Evolutionary conservation across 2,113 vertebrate species (phyloP), one percentile per base, ranked within the genome.

Genomic region (Hucho hucho): DNA sequence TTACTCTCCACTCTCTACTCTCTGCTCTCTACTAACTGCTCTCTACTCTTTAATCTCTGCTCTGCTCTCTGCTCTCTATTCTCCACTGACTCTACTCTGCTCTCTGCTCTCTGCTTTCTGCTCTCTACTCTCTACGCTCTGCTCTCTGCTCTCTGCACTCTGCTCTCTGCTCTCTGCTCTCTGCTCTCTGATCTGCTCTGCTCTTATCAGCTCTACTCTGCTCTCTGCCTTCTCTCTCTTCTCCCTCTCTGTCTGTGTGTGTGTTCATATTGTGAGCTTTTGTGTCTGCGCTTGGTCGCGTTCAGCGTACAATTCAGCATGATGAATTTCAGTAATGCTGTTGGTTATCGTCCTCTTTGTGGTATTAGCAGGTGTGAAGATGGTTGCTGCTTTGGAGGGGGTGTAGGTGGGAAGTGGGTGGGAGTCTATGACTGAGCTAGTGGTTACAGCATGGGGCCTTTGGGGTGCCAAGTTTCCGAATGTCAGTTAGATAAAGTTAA

Each of bases 351-450:
- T 89, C 89, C 89, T 90, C 87, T 87, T 90, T 87, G 88, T 88
- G 92, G 89, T 90, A 79, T 84, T 66, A 85, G 85, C 90, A 91
- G 89, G 89, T 93, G 91, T 91, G 68, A 86, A 77, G 76, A 77
- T 80, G 77, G 71, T 81, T 77, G 78, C 9, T 3, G 9, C 37
- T 43, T 43, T 20, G 49, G 74, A 61, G 64, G 72, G 25, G 70
- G 75, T 56, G 65, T 37, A n/a, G 43, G 80, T 37, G 6, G 9
- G 68, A 25, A 53, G 14, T 29, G 14, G 65, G 59, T 74, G 64
- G 64, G 58, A 43, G 71, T 65, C 16, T 68, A 43, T 72, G 47
- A 70, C 81, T 84, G 49, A 71, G 82, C 79, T 77, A 75, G 75
- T 78, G 74, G 79, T 81, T 86, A 79, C 64, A 72, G 47, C 79